Percentiles rank a stretch among this genome's conserved stretches.
Conservation (phyloP, 2,797 vertebrate species). For the Muscicapa comitata region DNA sequence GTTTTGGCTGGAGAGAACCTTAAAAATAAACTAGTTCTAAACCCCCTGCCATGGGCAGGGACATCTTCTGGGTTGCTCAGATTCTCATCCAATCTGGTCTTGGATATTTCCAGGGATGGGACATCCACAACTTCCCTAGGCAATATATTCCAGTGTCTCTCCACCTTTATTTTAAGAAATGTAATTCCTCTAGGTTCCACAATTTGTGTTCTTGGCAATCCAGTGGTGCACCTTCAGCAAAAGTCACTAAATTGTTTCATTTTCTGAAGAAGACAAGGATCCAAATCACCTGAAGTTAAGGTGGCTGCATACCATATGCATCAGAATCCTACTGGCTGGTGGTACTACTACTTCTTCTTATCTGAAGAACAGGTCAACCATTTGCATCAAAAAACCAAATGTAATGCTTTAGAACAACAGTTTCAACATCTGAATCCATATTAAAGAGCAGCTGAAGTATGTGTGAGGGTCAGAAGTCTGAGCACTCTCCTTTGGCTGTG, state of each 20-base stretch:
- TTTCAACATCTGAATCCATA: neutral
- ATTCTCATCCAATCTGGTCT: neutral
- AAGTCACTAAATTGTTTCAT: neutral
- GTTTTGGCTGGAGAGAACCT: neutral
- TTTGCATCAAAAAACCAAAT: neutral
- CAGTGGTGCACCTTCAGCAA: neutral
- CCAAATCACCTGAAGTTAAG: neutral
- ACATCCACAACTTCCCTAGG: neutral
- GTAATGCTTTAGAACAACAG: neutral
- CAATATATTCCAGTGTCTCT: neutral
- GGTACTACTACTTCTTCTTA: neutral
- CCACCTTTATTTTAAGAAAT: neutral
- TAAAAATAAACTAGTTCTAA: neutral
- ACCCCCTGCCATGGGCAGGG: neutral
- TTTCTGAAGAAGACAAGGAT: neutral
- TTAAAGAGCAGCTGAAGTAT: neutral
- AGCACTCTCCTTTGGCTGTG: neutral
- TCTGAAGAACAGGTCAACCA: neutral
- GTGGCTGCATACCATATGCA: neutral
- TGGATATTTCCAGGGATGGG: neutral
- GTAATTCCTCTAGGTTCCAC: neutral
- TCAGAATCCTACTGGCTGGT: neutral
- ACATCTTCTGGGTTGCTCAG: neutral
- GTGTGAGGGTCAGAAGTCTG: neutral
- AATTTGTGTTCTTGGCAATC: neutral